These are phyloP conservation scores for Colossoma macropomum DNA, from an alignment of 2,113 vertebrate genomes.

Conservation along the genomic window DNA sequence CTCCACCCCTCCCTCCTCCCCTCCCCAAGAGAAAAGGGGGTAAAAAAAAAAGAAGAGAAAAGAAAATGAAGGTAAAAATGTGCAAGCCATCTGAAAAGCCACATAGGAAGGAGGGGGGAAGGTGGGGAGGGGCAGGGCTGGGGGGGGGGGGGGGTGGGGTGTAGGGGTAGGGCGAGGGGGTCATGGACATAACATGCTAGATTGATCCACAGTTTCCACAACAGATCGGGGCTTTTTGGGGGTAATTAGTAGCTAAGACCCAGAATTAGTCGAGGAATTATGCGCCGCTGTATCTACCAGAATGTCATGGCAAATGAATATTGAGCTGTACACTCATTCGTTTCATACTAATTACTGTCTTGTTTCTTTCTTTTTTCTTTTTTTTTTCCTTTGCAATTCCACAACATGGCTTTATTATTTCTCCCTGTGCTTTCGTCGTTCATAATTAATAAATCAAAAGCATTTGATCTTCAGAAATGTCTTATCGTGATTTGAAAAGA, in stretches of 20 bases:
- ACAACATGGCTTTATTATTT: conserved; percentile 54
- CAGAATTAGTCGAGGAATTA: conserved; percentile 57
- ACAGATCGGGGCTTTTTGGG: conserved; percentile 60
- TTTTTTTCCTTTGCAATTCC: neutral
- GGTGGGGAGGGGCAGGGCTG: neutral
- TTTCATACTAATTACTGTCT: conserved; percentile 62
- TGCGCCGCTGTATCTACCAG: conserved; percentile 52
- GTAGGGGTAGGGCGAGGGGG: conserved; percentile 37
- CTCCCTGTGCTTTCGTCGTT: neutral
- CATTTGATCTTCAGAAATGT: conserved; percentile 11
- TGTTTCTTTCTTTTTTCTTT: neutral
- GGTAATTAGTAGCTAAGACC: conserved; percentile 55
- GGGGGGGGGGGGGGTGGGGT: neutral
- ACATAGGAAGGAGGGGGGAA: conserved; percentile 71
- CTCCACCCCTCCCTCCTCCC: conserved; percentile 52
- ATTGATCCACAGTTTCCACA: conserved; percentile 81
- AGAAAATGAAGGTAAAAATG: conserved; percentile 80
- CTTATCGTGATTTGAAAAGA: conserved; percentile 17
- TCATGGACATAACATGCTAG: conserved; percentile 82
- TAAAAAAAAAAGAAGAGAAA: conserved; percentile 57
- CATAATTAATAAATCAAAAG: conserved; percentile 12
- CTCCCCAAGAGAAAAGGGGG: conserved; percentile 61
- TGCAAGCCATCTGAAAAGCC: conserved; percentile 82
- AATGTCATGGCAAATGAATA: conserved; percentile 72
- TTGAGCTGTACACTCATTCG: conserved; percentile 69